Percentiles rank a stretch among this genome's conserved stretches.
Evolutionary conservation across 2,113 vertebrate species (phyloP).

Genomic region (Bungarus multicinctus): DNA sequence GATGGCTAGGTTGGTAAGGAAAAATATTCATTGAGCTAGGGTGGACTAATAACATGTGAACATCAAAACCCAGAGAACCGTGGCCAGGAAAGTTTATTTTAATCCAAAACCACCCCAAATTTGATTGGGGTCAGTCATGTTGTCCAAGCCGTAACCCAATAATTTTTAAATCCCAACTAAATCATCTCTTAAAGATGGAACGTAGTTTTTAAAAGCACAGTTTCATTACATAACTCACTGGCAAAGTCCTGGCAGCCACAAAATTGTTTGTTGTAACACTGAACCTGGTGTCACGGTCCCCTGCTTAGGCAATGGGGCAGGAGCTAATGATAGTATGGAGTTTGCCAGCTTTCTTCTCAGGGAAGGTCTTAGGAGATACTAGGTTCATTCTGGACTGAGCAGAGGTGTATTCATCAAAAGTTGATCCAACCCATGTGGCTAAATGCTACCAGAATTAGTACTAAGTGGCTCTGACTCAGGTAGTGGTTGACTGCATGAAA

Average conservation of each 20-base stretch:
- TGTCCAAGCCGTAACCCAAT: background rate
- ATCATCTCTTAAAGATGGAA: background rate
- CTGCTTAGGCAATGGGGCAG: background rate
- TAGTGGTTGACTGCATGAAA: background rate
- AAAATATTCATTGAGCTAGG: background rate
- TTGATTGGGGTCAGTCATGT: background rate
- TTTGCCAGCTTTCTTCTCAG: background rate
- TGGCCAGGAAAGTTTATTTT: background rate
- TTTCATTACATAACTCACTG: background rate
- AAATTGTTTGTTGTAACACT: background rate
- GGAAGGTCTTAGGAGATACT: background rate
- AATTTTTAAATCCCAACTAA: background rate
- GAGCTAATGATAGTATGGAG: background rate
- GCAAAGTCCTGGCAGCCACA: background rate
- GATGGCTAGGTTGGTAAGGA: background rate
- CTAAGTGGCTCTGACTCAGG: background rate
- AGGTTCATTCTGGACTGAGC: background rate
- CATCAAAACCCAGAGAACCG: background rate
- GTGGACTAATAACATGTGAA: background rate
- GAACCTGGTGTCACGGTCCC: background rate
- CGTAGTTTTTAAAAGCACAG: background rate
- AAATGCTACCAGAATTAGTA: background rate
- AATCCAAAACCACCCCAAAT: background rate
- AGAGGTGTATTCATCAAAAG: background rate
- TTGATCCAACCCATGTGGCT: background rate